phyloP scores from a whole-genome alignment of 2,888 invertebrate species.

The Ernsta delagoae region DNA sequence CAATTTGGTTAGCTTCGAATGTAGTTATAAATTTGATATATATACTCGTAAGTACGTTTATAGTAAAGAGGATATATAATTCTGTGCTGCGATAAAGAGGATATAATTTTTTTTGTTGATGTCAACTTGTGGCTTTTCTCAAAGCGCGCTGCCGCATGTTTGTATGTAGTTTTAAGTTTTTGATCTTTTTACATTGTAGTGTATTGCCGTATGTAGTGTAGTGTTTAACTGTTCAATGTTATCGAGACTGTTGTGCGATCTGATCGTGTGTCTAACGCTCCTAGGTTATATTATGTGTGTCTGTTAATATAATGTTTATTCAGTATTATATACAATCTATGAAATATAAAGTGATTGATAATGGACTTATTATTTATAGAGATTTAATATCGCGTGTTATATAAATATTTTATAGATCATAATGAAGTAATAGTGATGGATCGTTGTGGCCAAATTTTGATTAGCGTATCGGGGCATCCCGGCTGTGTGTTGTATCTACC shows the following conservation, averaged over 20 bases:
- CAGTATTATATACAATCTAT: conserved; percentile 29
- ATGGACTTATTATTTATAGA: conserved; percentile 18
- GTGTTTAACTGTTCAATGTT: not conserved
- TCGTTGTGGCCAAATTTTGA: conserved; percentile 68
- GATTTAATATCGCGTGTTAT: conserved; percentile 40
- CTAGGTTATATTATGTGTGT: not conserved
- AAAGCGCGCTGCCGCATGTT: not conserved
- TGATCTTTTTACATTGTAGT: conserved; percentile 24
- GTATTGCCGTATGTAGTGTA: not conserved
- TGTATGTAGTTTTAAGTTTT: conserved; percentile 27
- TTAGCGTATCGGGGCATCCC: conserved; percentile 49
- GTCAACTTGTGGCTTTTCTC: not conserved
- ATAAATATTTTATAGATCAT: conserved; percentile 20
- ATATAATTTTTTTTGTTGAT: too few relatives aligned
- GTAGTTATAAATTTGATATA: not conserved
- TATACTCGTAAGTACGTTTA: not conserved
- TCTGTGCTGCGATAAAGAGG: too few relatives aligned
- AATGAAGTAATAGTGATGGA: conserved; percentile 34
- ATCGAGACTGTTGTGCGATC: conserved; percentile 8
- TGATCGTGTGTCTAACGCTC: conserved; percentile 21
- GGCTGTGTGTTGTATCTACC: conserved; percentile 10
- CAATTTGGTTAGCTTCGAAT: not conserved
- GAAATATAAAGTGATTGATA: conserved; percentile 13
- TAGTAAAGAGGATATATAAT: too few relatives aligned
- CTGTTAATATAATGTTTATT: conserved; percentile 12